These are phyloP conservation scores for Alloplasta piceator DNA, from an alignment of 2,888 invertebrate species.

Conservation along the genomic window DNA sequence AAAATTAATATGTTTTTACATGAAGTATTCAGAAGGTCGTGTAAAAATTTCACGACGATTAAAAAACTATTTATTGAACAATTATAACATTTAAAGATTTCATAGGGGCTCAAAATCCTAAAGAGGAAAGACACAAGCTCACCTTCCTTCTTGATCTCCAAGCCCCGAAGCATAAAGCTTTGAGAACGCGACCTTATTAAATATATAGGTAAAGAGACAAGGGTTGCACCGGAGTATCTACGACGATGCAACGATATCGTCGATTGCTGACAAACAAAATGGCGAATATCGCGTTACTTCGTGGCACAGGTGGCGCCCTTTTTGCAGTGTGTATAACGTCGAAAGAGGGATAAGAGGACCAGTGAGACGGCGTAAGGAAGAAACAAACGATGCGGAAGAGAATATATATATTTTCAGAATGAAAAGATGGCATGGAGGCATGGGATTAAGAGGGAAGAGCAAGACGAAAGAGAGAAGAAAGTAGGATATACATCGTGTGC, in stretches of 20 bases:
- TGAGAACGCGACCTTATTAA: constrained; percentile 53
- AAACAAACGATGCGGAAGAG: constrained; percentile 11
- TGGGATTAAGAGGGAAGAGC: not conserved
- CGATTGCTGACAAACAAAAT: not conserved
- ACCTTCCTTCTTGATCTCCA: no score
- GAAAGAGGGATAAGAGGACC: not conserved
- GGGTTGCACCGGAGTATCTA: not conserved
- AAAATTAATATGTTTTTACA: no score
- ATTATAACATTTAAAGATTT: no score
- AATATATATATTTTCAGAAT: constrained; percentile 18
- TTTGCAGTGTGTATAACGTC: no score
- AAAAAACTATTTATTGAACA: no score
- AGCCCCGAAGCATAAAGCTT: not conserved
- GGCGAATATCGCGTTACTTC: no score
- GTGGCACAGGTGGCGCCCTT: no score
- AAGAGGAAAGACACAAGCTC: constrained; percentile 11
- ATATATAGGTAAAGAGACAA: constrained; percentile 53
- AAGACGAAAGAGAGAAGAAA: constrained; percentile 15
- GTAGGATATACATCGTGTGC: constrained; percentile 39
- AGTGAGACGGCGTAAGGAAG: not conserved
- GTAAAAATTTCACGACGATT: no score
- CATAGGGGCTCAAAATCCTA: no score
- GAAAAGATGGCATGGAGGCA: constrained; percentile 9
- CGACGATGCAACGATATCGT: constrained; percentile 13
- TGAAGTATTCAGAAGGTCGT: no score